Base-by-base conservation (phyloP, 2,113 vertebrate genomes). In the Stegastes partitus region DNA sequence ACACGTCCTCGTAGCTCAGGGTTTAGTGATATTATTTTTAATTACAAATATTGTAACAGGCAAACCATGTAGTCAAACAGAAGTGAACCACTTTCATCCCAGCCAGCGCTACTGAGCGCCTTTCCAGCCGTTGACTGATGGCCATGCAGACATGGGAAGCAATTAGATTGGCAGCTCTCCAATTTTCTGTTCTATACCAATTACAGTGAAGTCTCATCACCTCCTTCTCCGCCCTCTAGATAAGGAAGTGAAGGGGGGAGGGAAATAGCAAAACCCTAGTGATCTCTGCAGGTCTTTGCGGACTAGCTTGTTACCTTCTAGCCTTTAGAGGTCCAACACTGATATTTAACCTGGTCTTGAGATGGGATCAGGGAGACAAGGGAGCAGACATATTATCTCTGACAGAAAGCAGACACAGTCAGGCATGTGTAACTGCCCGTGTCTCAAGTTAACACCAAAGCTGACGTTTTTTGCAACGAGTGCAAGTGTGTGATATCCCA, bases 121-220 rank as follows among this genome's bases (percentile, higher is more conserved):
- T 72, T 82, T 79, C 73, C 56, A 74, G 53, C 79, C 63, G 57
- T 11, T 83, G 79, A 88, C 65, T 68, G 70, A 87, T 83, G 73
- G 76, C 26, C 28, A 69, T 44, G 61, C 37, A 74, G 84, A 74
- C 81, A 54, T 51, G 18, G 28, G 34, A 71, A 69, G 68, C 68
- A 85, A 86, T 91, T 87, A 82, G 63, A 81, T 16, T 79, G 88
- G 84, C 68, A 67, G 61, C 44, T 54, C 74, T 83, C 68, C 85
- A 82, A 72, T 70, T 81, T 78, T 82, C 68, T 61, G 44, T 77
- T 81, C 77, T 25, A 63, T 42, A 65, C 79, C 72, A 86, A 91
- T 87, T 86, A 82, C 79, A 81, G 68, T 79, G 45, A 62, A 54
- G 76, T 62, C 54, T 66, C 86, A 67, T 82, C 21, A 5, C 65